These are phyloP conservation scores for Hemistola chrysoprasaria DNA, from an alignment of 2,888 invertebrate genomes.

Conservation along the genomic window DNA sequence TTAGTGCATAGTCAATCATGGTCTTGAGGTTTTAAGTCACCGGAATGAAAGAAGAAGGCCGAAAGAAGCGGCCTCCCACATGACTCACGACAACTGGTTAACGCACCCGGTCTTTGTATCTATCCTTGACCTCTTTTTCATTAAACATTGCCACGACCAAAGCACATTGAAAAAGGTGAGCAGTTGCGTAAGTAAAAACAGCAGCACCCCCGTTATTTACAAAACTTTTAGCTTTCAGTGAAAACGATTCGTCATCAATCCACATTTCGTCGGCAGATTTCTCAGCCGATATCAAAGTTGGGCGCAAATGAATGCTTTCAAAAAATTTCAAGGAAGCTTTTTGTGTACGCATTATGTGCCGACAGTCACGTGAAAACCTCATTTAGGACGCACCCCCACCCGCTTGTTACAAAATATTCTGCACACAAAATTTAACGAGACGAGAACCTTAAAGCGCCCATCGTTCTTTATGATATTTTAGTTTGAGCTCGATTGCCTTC, in stretches of 20 bases:
- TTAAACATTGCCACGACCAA: no score
- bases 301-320: constrained; percentile 35
- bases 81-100: no score
- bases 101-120: no score
- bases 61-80: no score
- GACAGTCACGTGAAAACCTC: constrained; percentile 36
- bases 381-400: constrained; percentile 29
- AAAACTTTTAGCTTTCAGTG: constrained; percentile 13
- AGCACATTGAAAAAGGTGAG: no score
- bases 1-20: no score
- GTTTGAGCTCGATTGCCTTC: neutral
- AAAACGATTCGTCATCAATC: constrained; percentile 37
- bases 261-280: constrained; percentile 34
- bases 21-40: no score
- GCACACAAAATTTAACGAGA: constrained; percentile 19
- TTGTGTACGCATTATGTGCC: constrained; percentile 33
- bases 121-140: no score
- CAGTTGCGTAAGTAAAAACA: no score
- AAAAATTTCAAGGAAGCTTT: constrained; percentile 32
- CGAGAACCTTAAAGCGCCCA: constrained; percentile 9
- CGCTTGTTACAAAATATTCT: constrained; percentile 25
- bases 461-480: constrained; percentile 13
- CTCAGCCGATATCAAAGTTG: constrained; percentile 34
- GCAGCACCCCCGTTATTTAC: constrained; percentile 6
- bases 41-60: no score